Evolutionary conservation across 2,888 invertebrate genomes (phyloP).

Genomic region (Apamea anceps): DNA sequence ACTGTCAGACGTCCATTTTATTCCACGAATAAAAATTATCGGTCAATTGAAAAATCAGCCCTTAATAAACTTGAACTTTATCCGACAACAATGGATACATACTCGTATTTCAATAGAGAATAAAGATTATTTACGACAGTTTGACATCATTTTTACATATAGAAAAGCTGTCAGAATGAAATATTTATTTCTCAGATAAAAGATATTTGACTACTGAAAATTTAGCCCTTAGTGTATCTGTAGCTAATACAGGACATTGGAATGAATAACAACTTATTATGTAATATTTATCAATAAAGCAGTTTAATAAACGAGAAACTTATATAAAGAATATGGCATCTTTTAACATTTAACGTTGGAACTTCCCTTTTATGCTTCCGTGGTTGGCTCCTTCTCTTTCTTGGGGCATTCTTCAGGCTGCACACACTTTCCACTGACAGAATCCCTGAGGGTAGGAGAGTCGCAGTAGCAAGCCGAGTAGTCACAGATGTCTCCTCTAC

Average conservation of each 20-base stretch:
- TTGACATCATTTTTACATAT: no score
- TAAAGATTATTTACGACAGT: no score
- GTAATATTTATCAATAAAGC: neutral
- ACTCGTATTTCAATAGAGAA: no score
- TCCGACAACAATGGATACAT: no score
- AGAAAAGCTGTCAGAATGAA: no score
- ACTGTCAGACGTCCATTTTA: no score
- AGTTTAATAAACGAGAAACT: neutral
- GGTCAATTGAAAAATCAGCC: no score
- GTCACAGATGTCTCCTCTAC: conserved; percentile 18
- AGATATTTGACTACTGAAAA: neutral
- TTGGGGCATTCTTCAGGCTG: conserved; percentile 74
- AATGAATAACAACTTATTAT: conserved; percentile 18
- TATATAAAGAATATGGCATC: neutral
- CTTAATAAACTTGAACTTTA: no score
- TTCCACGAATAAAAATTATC: no score
- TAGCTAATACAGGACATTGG: neutral
- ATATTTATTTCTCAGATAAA: neutral
- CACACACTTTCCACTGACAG: conserved; percentile 73
- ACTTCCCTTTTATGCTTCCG: conserved; percentile 22
- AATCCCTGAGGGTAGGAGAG: conserved; percentile 76
- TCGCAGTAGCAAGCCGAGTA: conserved; percentile 77
- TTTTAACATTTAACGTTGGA: neutral
- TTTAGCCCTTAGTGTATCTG: neutral
- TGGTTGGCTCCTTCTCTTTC: conserved; percentile 54